Evolutionary conservation across 2,888 invertebrate species (phyloP).

Genomic region (Orgyia antiqua): DNA sequence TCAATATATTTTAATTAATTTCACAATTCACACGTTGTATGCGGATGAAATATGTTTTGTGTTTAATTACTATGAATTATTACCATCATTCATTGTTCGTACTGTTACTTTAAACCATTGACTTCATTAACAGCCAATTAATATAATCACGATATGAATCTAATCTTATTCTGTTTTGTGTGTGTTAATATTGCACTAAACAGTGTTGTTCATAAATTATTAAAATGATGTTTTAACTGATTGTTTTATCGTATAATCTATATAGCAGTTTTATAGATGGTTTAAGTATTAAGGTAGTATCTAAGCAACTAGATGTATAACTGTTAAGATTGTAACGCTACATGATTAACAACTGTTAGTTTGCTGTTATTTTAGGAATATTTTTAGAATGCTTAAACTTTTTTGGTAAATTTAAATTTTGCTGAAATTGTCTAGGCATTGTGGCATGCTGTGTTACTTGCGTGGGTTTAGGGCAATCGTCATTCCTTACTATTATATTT

Average conservation of each 20-base stretch:
- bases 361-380: conserved; percentile 25
- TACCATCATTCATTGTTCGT: conserved; percentile 31
- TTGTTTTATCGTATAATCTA: conserved; percentile 33
- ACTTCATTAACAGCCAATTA: conserved; percentile 49
- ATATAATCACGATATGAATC: conserved; percentile 43
- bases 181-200: conserved; percentile 30
- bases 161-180: conserved; percentile 30
- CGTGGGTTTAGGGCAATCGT: no score
- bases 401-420: no score
- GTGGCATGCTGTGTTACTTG: no score
- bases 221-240: conserved; percentile 32
- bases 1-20: conserved; percentile 32
- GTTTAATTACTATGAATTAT: conserved; percentile 32
- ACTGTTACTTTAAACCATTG: conserved; percentile 36
- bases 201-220: conserved; percentile 29
- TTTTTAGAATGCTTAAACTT: no score
- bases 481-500: no score
- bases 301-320: no score
- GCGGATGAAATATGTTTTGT: conserved; percentile 30
- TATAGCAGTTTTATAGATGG: conserved; percentile 13
- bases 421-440: no score
- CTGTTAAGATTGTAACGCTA: conserved; percentile 14
- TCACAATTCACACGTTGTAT: conserved; percentile 30
- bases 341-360: no score
- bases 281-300: no score